Conservation (phyloP, 2,888 invertebrate species). For the Andrena chrysosceles region DNA sequence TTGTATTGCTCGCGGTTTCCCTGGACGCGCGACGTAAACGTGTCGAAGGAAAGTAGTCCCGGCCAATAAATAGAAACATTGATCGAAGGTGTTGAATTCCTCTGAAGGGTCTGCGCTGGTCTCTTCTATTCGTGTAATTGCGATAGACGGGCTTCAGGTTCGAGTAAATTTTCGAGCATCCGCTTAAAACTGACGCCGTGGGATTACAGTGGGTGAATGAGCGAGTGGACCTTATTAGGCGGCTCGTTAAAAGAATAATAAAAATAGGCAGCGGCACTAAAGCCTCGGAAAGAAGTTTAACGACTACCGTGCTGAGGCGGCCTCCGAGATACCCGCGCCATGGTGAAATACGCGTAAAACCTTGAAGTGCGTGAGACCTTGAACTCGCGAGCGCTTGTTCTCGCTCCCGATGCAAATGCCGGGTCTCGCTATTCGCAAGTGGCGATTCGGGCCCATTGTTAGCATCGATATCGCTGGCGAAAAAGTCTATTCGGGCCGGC, state of each 20-base stretch:
- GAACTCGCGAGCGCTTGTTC: slow-evolving; percentile 61
- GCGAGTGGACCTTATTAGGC: slow-evolving; percentile 45
- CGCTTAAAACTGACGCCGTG: not conserved
- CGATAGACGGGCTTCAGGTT: not conserved
- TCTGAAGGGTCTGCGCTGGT: not conserved
- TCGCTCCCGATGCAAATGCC: slow-evolving; percentile 52
- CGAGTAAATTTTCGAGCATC: slow-evolving; percentile 11
- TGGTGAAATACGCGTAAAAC: slow-evolving; percentile 53
- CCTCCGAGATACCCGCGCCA: slow-evolving; percentile 41
- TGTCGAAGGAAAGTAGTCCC: not conserved
- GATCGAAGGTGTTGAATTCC: not conserved
- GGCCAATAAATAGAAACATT: not conserved
- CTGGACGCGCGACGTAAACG: not conserved
- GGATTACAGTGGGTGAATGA: slow-evolving; percentile 23
- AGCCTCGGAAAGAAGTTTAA: slow-evolving; percentile 45
- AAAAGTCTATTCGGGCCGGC: slow-evolving; percentile 56
- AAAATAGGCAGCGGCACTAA: slow-evolving; percentile 39
- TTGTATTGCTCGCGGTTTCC: not conserved
- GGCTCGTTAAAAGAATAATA: slow-evolving; percentile 53
- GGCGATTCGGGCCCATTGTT: slow-evolving; percentile 33
- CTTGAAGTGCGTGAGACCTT: slow-evolving; percentile 63
- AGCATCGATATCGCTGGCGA: slow-evolving; percentile 7
- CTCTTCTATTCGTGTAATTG: not conserved
- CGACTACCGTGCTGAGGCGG: slow-evolving; percentile 43
- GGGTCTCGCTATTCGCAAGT: slow-evolving; percentile 55